Percentiles rank a stretch among this genome's conserved stretches.
phyloP scores from a whole-genome alignment of 1,140 invertebrate species.

The Archivesica marissinica region DNA sequence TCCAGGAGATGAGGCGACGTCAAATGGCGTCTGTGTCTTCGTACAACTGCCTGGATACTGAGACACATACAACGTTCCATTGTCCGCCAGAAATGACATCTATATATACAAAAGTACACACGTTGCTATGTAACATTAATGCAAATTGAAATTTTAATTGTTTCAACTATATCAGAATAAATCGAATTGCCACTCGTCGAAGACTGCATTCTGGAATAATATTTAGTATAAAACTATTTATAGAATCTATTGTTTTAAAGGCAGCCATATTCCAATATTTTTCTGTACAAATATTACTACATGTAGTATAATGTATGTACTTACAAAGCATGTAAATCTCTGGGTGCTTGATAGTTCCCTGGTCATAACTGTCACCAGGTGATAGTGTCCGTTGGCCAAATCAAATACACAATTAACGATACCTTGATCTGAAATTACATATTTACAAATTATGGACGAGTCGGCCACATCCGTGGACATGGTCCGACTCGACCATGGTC shows the following conservation, averaged over 20 bases:
- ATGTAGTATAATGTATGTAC: background rate
- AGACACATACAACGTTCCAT: constrained; percentile 34
- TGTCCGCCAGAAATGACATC: constrained; percentile 4
- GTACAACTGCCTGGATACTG: constrained; percentile 33
- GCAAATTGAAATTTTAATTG: no score
- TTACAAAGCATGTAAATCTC: constrained; percentile 27
- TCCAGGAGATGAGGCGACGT: background rate
- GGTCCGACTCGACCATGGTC: no score
- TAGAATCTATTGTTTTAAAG: no score
- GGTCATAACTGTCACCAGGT: background rate
- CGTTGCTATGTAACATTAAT: no score
- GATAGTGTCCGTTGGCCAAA: background rate
- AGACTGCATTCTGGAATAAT: no score
- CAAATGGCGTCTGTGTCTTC: constrained; percentile 23
- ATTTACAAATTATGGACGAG: background rate
- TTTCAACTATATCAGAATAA: no score
- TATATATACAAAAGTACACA: background rate
- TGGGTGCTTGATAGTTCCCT: constrained; percentile 4
- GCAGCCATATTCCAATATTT: no score
- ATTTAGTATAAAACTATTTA: no score
- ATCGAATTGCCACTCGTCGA: no score
- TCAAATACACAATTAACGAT: constrained; percentile 29
- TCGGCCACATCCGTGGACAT: no score
- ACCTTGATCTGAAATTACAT: constrained; percentile 3
- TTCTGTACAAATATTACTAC: no score